phyloP scores from a whole-genome alignment of 2,797 vertebrate species.

The Poecilia wingei region DNA sequence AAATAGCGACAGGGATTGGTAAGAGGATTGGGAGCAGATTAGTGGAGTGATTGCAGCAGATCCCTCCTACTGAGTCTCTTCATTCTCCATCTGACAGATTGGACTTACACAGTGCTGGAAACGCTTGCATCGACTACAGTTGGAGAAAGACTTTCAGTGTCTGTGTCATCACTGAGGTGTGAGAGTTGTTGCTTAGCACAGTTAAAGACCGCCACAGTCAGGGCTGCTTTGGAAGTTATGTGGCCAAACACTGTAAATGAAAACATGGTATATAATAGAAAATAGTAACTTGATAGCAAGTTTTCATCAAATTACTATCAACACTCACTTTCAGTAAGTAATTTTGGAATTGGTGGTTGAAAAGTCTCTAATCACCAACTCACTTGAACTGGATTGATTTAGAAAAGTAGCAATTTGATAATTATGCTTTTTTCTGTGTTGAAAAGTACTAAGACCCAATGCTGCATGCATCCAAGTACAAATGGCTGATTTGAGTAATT shows the following conservation, averaged over 20 bases:
- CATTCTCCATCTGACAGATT: slow-evolving; percentile 21
- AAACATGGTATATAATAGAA: no score
- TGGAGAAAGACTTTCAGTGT: background rate
- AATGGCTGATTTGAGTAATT: no score
- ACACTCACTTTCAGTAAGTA: no score
- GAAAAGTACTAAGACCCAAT: no score
- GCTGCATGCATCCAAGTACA: no score
- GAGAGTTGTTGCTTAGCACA: background rate
- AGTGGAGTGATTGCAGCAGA: slow-evolving; percentile 71
- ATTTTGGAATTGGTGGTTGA: no score
- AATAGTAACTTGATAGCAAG: no score
- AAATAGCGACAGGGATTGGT: slow-evolving; percentile 65
- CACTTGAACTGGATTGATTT: no score
- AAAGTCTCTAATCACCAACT: no score
- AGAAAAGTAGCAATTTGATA: no score
- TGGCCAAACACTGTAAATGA: background rate
- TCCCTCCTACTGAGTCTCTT: slow-evolving; percentile 19
- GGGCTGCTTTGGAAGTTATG: background rate
- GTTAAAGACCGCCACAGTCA: background rate
- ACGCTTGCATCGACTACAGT: background rate
- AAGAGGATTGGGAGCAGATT: slow-evolving; percentile 85
- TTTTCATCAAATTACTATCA: no score
- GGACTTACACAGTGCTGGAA: slow-evolving; percentile 12
- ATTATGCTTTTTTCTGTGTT: no score
- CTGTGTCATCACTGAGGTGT: background rate